These are phyloP conservation scores for Campoplex capitator DNA, from an alignment of 2,888 invertebrate species.

Conservation along the genomic window DNA sequence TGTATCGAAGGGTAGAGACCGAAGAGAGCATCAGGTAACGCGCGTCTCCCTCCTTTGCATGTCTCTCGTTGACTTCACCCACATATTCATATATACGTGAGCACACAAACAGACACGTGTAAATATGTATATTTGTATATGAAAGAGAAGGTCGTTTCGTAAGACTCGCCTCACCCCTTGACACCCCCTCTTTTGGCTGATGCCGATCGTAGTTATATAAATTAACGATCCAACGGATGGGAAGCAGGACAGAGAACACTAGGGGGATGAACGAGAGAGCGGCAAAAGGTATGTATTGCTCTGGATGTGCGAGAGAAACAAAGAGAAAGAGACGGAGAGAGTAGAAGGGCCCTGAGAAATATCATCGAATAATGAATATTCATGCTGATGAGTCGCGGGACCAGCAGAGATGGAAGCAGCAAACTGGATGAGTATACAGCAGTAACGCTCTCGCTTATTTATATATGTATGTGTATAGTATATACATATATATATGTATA, in stretches of 20 bases:
- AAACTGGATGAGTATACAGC: constrained; percentile 71
- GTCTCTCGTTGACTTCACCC: constrained; percentile 33
- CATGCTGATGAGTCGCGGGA: constrained; percentile 84
- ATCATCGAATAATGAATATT: constrained; percentile 85
- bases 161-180: constrained; percentile 52
- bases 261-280: constrained; percentile 52
- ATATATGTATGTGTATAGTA: constrained; percentile 11
- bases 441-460: constrained; percentile 40
- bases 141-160: constrained; percentile 58
- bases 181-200: constrained; percentile 64
- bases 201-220: constrained; percentile 82
- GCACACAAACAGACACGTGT: neutral
- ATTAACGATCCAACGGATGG: constrained; percentile 81
- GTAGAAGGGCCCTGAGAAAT: constrained; percentile 79
- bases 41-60: constrained; percentile 31
- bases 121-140: constrained; percentile 7
- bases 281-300: constrained; percentile 41
- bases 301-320: constrained; percentile 40
- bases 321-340: constrained; percentile 49
- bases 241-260: constrained; percentile 60
- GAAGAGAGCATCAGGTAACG: constrained; percentile 54
- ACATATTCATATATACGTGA: neutral
- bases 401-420: constrained; percentile 79
- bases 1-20: constrained; percentile 36
- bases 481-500: constrained; percentile 1